Base-by-base conservation (phyloP, 2,113 vertebrate genomes). In the Vulpes vulpes region DNA sequence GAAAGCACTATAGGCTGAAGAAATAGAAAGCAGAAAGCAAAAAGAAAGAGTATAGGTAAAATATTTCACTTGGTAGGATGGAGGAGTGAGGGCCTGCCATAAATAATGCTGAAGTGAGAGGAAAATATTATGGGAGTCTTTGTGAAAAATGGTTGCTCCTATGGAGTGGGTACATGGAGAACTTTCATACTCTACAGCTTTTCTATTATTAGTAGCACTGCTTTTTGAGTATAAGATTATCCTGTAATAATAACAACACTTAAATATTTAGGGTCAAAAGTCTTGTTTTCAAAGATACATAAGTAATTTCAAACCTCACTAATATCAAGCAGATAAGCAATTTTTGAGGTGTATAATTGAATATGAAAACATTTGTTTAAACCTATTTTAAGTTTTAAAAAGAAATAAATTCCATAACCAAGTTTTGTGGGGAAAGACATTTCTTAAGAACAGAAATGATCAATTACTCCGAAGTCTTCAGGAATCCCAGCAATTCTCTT, bases 351-450 rank as follows among this genome's bases (percentile, higher is more conserved):
- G 3, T 65, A 62, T 64, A n/a, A 83, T 0, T 14, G 22, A 64
- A 62, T 53, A 38, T 55, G 81, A 91, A 83, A 86, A 23, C 14
- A 80, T 55, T 84, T 73, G 14, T 71, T 90, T 80, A 81, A 84
- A 73, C 49, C 64, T 11, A 85, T n/a, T 91, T 94, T 90, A 94
- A 83, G 90, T 32, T 57, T 62, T 87, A 93, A 93, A 57, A 67
- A 35, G 43, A 74, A 92, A 80, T 62, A 89, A 76, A 80, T 64
- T 3, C 23, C 38, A 73, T 78, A 49, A 65, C 71, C 71, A 49
- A 65, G 89, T 32, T 71, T 35, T 59, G 9, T 49, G 8, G 23
- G 2, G 43, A 23, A 81, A 94, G 73, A 51, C 19, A 67, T 60
- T 64, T 94, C 5, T 25, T 89, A 38, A 74, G 62, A 86, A 43